Evolutionary conservation across 2,888 invertebrate genomes (phyloP).

Genomic region (Strigamia maritima): DNA sequence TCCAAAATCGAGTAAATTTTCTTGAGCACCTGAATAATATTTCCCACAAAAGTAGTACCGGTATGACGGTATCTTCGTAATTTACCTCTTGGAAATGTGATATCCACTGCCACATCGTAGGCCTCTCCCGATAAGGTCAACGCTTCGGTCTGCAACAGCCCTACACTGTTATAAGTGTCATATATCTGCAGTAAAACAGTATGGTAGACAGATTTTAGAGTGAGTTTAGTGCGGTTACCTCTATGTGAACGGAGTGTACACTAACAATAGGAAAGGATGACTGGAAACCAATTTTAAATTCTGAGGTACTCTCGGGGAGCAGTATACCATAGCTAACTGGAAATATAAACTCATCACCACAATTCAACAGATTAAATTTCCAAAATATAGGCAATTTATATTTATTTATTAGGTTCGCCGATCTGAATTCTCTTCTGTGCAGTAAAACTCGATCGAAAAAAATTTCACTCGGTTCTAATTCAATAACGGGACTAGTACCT

Average conservation of each 20-base stretch:
- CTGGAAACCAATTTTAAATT: not conserved
- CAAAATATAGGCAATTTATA: not conserved
- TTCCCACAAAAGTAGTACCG: not conserved
- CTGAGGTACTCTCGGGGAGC: not conserved
- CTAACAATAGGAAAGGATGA: not conserved
- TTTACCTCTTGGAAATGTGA: not conserved
- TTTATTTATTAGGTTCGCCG: not conserved
- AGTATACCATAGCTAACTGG: not conserved
- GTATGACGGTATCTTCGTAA: no score
- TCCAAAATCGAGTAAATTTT: slow-evolving; percentile 12
- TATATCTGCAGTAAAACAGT: not conserved
- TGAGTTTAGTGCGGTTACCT: not conserved
- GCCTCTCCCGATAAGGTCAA: not conserved
- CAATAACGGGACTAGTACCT: not conserved
- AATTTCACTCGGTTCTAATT: not conserved
- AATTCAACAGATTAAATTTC: not conserved
- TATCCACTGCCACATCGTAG: not conserved
- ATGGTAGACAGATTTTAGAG: not conserved
- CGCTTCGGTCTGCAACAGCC: not conserved
- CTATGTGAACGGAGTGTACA: not conserved
- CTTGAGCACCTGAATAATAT: not conserved
- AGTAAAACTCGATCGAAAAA: not conserved
- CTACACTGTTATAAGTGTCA: not conserved
- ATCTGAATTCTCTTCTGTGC: not conserved
- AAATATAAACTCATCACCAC: not conserved